phyloP scores from a whole-genome alignment of 2,888 invertebrate genomes.

The Drosophila kambysellisi region DNA sequence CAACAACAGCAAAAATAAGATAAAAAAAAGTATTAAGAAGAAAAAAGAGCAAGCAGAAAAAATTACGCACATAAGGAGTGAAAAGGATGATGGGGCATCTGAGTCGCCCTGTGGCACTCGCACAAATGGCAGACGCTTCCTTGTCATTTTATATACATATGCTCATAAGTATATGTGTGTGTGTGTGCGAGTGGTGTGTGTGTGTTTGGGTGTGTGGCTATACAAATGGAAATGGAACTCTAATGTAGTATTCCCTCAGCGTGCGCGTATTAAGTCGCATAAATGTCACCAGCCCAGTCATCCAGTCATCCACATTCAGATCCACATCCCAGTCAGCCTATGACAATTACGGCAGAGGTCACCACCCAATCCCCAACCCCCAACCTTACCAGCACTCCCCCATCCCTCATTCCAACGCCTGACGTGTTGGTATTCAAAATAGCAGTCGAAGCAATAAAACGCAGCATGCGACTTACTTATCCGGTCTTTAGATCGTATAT shows the following conservation, averaged over 20 bases:
- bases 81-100: conserved; percentile 31
- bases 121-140: conserved; percentile 63
- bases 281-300: conserved; percentile 68
- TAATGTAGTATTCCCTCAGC: conserved; percentile 77
- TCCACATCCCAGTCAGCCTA: conserved; percentile 40
- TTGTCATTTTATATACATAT: conserved; percentile 42
- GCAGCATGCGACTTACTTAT: conserved; percentile 74
- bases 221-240: conserved; percentile 68
- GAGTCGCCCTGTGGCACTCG: conserved; percentile 48
- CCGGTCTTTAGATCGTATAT: conserved; percentile 71
- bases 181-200: conserved; percentile 7
- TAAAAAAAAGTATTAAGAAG: conserved; percentile 11
- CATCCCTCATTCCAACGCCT: conserved; percentile 4
- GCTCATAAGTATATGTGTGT: conserved; percentile 10
- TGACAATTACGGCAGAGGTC: conserved; percentile 70
- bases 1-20: conserved; percentile 4
- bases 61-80: conserved; percentile 29
- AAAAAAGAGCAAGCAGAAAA: conserved; percentile 33
- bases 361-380: conserved; percentile 4
- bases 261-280: conserved; percentile 79
- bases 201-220: conserved; percentile 28
- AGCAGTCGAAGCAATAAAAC: conserved; percentile 81
- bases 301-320: conserved; percentile 37
- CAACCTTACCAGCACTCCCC: no score
- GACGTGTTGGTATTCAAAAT: conserved; percentile 82